phyloP scores from a whole-genome alignment of 1,140 invertebrate species.

The Anoplophora glabripennis region DNA sequence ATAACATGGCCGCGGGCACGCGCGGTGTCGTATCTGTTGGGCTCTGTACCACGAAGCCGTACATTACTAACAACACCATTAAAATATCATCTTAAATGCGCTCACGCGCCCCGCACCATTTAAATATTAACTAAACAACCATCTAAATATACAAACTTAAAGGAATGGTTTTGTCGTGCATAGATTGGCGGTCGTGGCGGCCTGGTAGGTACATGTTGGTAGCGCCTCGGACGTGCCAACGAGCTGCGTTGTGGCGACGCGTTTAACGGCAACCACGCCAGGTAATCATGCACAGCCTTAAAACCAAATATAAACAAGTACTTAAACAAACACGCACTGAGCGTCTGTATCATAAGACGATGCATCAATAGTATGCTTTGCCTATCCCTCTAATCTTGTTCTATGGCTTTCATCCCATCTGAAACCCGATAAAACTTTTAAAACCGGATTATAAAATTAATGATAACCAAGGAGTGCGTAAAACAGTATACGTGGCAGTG shows the following conservation, averaged over 20 bases:
- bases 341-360: slow-evolving; percentile 22
- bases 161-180: slow-evolving; percentile 42
- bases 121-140: slow-evolving; percentile 6
- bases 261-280: slow-evolving; percentile 33
- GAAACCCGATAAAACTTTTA: slow-evolving; percentile 36
- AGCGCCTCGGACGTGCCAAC: slow-evolving; percentile 2
- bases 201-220: slow-evolving; percentile 15
- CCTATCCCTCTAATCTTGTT: slow-evolving; percentile 42
- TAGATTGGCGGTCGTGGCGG: slow-evolving; percentile 39
- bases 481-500: slow-evolving; percentile 33
- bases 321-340: slow-evolving; percentile 22
- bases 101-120: not conserved
- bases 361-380: slow-evolving; percentile 36
- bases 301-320: slow-evolving; percentile 40
- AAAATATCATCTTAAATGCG: slow-evolving; percentile 8
- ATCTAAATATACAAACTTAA: slow-evolving; percentile 32
- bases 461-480: slow-evolving; percentile 27
- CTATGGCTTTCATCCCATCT: slow-evolving; percentile 46
- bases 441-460: slow-evolving; percentile 23
- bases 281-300: slow-evolving; percentile 42
- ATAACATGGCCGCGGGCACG: too few relatives aligned
- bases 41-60: slow-evolving; percentile 7
- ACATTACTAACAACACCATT: slow-evolving; percentile 11
- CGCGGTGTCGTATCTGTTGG: not conserved
- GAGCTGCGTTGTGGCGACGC: slow-evolving; percentile 17